A percentile compares a stretch with the other conserved stretches of the same genome.
These are phyloP conservation scores for Mallotus villosus DNA, from an alignment of 2,797 vertebrate genomes.

Conservation along the genomic window DNA sequence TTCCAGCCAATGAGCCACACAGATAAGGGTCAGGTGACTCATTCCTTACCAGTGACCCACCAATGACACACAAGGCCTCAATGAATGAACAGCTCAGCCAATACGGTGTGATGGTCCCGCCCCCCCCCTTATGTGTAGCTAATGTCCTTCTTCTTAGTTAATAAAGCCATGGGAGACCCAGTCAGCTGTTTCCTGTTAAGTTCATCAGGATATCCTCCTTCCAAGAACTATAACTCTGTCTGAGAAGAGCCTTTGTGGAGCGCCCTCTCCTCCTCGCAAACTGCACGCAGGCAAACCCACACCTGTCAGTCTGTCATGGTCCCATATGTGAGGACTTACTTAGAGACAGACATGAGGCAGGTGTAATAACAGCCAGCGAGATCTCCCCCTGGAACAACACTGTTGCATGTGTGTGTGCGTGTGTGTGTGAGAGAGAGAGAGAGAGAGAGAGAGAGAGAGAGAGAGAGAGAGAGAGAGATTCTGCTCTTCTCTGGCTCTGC, in stretches of 20 bases:
- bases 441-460: too few relatives aligned
- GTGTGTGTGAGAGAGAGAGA: neutral
- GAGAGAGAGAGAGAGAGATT: neutral
- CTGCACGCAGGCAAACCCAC: slow-evolving; percentile 9
- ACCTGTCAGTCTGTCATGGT: slow-evolving; percentile 49
- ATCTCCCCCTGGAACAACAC: neutral
- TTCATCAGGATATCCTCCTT: slow-evolving; percentile 66
- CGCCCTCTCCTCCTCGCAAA: neutral
- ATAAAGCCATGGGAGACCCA: slow-evolving; percentile 57
- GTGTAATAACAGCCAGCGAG: slow-evolving; percentile 48
- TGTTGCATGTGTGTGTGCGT: neutral
- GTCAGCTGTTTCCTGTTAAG: slow-evolving; percentile 63
- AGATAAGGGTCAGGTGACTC: neutral
- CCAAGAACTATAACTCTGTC: slow-evolving; percentile 46
- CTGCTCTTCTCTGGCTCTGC: neutral
- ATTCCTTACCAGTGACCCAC: neutral
- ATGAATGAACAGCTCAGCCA: neutral
- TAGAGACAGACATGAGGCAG: slow-evolving; percentile 54
- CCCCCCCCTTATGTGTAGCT: slow-evolving; percentile 31
- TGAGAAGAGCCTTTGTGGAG: slow-evolving; percentile 50
- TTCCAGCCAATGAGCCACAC: slow-evolving; percentile 46
- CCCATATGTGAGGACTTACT: slow-evolving; percentile 33
- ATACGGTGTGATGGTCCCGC: slow-evolving; percentile 33
- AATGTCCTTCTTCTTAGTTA: slow-evolving; percentile 40
- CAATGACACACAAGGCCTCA: neutral